Base-by-base conservation (phyloP, 2,113 vertebrate species). In the Brienomyrus brachyistius region DNA sequence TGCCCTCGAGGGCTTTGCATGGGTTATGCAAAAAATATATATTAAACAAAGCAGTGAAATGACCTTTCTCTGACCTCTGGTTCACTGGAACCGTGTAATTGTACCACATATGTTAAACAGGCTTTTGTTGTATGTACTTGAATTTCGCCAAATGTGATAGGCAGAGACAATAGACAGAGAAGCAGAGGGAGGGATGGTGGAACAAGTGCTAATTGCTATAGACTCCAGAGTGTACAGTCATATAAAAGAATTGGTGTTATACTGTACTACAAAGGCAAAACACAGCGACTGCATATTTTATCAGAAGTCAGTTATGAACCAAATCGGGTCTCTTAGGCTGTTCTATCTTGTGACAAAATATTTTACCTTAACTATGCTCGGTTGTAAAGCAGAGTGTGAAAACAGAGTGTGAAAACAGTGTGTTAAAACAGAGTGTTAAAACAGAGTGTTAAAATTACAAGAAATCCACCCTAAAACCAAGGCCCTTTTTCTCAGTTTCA, bases 61-160 rank as follows among this genome's bases (percentile, higher is more conserved):
- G 9, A 47, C 45, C 40, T 40, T 83, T 47, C 17, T 21, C 13
- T 43, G 80, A 40, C 70, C 66, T n/a, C 27, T 82, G 77, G 17
- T 40, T 82, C 35, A 82, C 77, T 82, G 40, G 35, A 40, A 82
- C 77, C 35, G 40, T 43, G 47, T 83, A 48, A 83, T 89, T 86
- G 80, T 85, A n/a, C 27, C 80, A 89, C 45, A 17, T 62, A 86
- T 86, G 89, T 89, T 89, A 89, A 85, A 86, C 40, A 77, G 45
- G 84, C 83, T 51, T 77, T 90, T 87, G 56, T 50, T 19, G n/a
- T 45, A 3, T 23, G 54, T 86, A 74, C 89, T 87, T 86, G 45
- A 87, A 77, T 59, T 90, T 90, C 83, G 13, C n/a, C 11, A 74
- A 89, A 86, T 48, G 48, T 83, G 27, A 17, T 4, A 31, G 31